phyloP scores from a whole-genome alignment of 2,888 invertebrate species.

The Smittia sp. region DNA sequence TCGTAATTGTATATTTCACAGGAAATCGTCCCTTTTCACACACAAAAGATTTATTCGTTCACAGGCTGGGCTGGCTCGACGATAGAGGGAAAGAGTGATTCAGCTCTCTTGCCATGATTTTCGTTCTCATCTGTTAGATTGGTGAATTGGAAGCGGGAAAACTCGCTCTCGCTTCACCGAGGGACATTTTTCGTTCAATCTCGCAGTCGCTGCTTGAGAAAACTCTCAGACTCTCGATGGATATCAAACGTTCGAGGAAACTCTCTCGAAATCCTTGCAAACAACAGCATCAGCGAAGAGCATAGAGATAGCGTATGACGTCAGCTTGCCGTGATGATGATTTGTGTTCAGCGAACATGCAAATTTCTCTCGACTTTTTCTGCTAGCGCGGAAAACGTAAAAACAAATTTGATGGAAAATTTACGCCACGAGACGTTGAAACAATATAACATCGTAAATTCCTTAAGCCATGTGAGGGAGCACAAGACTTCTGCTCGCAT shows the following conservation, averaged over 20 bases:
- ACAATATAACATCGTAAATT: conserved; percentile 30
- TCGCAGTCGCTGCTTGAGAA: background rate
- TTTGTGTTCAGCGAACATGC: conserved; percentile 8
- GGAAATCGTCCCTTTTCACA: background rate
- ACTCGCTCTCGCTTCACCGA: background rate
- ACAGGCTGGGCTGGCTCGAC: background rate
- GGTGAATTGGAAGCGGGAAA: background rate
- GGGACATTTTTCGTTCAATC: background rate
- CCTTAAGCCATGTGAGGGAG: background rate
- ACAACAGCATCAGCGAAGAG: background rate
- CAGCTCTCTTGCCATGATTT: background rate
- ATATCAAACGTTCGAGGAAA: background rate
- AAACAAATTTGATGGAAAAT: conserved; percentile 19
- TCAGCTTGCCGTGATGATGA: background rate
- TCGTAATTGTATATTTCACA: conserved; percentile 7
- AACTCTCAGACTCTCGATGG: background rate
- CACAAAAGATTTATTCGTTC: background rate
- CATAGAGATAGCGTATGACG: background rate
- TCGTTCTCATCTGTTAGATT: background rate
- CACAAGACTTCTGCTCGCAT: background rate
- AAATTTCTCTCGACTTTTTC: background rate
- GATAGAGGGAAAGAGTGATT: background rate
- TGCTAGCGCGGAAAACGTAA: background rate
- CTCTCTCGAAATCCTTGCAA: background rate
- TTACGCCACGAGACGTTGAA: background rate